Evolutionary conservation across 2,888 invertebrate species (phyloP).

Genomic region (Dermolepida albohirtum): DNA sequence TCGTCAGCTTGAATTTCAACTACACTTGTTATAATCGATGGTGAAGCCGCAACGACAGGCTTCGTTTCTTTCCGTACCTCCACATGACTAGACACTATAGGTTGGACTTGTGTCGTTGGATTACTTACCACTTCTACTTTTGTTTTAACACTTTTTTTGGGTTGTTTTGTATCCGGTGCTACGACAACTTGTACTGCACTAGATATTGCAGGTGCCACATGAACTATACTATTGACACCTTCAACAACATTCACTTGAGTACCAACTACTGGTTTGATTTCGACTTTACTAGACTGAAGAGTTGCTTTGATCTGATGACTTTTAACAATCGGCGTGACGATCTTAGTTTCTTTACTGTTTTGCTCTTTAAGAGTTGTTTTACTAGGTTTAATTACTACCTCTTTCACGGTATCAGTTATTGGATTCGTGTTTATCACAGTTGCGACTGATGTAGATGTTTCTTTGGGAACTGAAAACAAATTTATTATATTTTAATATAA

Average conservation of each 20-base stretch:
- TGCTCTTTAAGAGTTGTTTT: slow-evolving; percentile 61
- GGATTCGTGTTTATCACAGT: slow-evolving; percentile 61
- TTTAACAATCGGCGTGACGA: slow-evolving; percentile 56
- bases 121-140: slow-evolving; percentile 62
- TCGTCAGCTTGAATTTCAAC: slow-evolving; percentile 67
- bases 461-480: slow-evolving; percentile 44
- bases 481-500: slow-evolving; percentile 24
- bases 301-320: slow-evolving; percentile 54
- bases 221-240: slow-evolving; percentile 60
- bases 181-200: slow-evolving; percentile 60
- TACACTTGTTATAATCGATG: slow-evolving; percentile 68
- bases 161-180: slow-evolving; percentile 62
- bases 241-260: slow-evolving; percentile 58
- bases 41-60: slow-evolving; percentile 51
- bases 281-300: slow-evolving; percentile 66
- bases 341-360: slow-evolving; percentile 66
- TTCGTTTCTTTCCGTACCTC: slow-evolving; percentile 57
- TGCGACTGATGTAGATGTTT: slow-evolving; percentile 54
- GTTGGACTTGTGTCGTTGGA: slow-evolving; percentile 38
- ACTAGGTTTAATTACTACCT: slow-evolving; percentile 64
- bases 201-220: slow-evolving; percentile 62
- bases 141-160: slow-evolving; percentile 54
- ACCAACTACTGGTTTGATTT: slow-evolving; percentile 70
- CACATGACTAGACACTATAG: slow-evolving; percentile 57
- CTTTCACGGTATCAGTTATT: slow-evolving; percentile 45